Evolutionary conservation across 1,140 invertebrate genomes (phyloP), one percentile per base, ranked within the genome.

Genomic region (Eueides isabella): DNA sequence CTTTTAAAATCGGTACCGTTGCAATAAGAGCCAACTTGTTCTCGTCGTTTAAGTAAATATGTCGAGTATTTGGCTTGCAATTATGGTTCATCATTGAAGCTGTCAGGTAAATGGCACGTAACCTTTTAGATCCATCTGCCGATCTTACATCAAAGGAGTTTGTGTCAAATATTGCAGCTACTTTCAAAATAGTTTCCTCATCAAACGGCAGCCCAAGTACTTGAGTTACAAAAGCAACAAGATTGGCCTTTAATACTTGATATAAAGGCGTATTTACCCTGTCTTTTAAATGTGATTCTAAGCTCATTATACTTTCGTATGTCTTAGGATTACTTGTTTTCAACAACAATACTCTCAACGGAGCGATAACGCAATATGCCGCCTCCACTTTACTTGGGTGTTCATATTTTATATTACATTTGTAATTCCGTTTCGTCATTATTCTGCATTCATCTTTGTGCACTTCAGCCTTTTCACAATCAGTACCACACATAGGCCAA

Each of bases 121-220:
- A 85, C 71, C 93, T 94, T 19, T 88, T 91, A 3, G 86, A 74
- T 11, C 90, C 88, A 68, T 92, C 81, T 14, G 85, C 81, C 38
- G 93, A 93, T 64, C 94, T 87, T 1, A 96, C 88, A 78, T 96
- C 95, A 76, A 95, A 96, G 16, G 95, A 90, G 79, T 97, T 96
- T 2, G 95, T 96, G 76, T 96, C 95, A 71, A 96, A 93, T 71
- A 96, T 95, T 2, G 94, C 95, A 38, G 95, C 95, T 5, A 96
- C 92, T 80, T 94, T 94, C 14, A 96, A 86, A 33, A 96, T 95
- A 4, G 95, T 94, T 79, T 95, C 87, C 75, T 94, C 94, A 35
- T 93, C 89, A 82, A 94, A 94, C 2, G 87, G 84, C 41, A 96
- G 67, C 6, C 94, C 93, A 61, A 96, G 85, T 12, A 95, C 94